Evolutionary conservation across 2,888 invertebrate genomes (phyloP), one percentile per base, ranked within the genome.

Genomic region (Caenorhabditis uteleia): DNA sequence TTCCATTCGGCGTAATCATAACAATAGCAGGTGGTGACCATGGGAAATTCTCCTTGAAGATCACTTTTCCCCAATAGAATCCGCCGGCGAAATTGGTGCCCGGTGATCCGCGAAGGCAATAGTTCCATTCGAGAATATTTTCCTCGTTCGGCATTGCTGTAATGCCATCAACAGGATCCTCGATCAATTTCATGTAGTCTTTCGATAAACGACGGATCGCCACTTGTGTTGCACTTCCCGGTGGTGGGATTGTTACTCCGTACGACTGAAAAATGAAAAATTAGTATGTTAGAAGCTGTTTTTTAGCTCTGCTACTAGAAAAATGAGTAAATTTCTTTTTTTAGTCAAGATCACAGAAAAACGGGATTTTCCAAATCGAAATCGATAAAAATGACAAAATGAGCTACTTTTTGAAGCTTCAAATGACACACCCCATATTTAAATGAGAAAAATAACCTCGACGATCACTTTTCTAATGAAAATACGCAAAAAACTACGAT

Each of bases 121-220:
- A 98, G 86, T 94, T 93, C 91, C 98, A 99, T 88, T 95, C 95
- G 56, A 98, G 87, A 77, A 99, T 94, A 84, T 98, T 97, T 27
- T 91, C 89, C 25, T 93, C 92, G 51, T 94, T 87, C 56, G 98
- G 98, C 83, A 93, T 92, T 1, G 77, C 78, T 18, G 38, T 50
- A 29, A 77, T 75, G 4, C 74, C 75, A 25, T 74, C 70, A 4
- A 70, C 46, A 4, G 75, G 75, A 33, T 74, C 74, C 51, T 65
- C 18, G 29, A 59, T 92, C 39, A 99, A 87, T 54, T 95, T 88
- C 83, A 95, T 87, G 85, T 95, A 97, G 85, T 98, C 98, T 85
- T 95, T 94, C 85, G 91, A 92, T 83, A 98, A 88, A 76, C 98
- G 89, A 18, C 90, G 88, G 21, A 90, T 89, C 1, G 93, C 92